These are phyloP conservation scores for Lasioglossum villosulum DNA, from an alignment of 2,888 invertebrate genomes.

Conservation along the genomic window DNA sequence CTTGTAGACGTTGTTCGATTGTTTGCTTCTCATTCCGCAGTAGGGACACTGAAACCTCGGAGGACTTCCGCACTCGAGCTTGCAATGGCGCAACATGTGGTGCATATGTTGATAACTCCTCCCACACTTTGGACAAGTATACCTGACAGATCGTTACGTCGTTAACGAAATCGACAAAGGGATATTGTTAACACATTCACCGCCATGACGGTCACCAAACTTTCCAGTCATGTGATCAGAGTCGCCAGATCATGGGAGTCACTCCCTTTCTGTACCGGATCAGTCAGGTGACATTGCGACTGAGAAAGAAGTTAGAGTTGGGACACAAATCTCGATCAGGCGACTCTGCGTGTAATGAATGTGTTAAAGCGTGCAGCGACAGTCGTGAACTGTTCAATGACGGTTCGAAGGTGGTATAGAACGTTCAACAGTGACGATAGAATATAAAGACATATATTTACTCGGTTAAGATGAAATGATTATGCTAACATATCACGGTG, in stretches of 20 bases:
- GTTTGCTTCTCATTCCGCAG: conserved; percentile 75
- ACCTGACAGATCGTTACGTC: conserved; percentile 36
- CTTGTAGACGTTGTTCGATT: conserved; percentile 74
- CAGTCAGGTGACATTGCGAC: no score
- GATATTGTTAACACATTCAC: conserved; percentile 8
- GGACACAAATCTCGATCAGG: no score
- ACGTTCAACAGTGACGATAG: neutral
- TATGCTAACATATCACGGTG: conserved; percentile 4
- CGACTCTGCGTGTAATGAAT: conserved; percentile 1
- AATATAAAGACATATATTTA: neutral
- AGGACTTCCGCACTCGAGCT: conserved; percentile 82
- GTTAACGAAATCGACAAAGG: neutral
- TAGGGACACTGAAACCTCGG: conserved; percentile 79
- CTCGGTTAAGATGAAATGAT: neutral
- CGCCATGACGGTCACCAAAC: conserved; percentile 17
- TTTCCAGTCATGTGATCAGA: conserved; percentile 6
- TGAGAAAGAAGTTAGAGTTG: no score
- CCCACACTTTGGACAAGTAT: conserved; percentile 74
- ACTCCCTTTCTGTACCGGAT: no score
- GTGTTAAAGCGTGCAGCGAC: neutral
- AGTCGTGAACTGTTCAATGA: neutral
- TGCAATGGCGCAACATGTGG: conserved; percentile 79
- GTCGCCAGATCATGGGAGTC: no score
- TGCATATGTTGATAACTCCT: conserved; percentile 74
- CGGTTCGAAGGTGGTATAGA: neutral